A percentile compares a stretch with the other conserved stretches of the same genome.
phyloP scores from a whole-genome alignment of 2,113 vertebrate genomes.

The Gobio gobio region DNA sequence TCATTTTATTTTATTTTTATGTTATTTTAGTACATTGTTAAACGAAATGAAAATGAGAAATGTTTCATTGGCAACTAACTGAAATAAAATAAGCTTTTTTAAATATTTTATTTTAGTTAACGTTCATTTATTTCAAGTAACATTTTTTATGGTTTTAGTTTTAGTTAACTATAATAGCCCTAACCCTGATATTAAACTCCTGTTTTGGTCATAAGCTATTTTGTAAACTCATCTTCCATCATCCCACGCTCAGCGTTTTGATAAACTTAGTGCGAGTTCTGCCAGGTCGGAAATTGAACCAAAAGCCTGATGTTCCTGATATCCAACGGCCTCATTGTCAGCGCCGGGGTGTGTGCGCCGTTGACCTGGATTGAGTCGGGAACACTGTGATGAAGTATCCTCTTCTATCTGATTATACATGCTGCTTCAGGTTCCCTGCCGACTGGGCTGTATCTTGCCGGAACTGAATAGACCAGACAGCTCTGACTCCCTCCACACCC shows the following conservation, averaged over 20 bases:
- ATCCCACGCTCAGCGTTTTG: background rate
- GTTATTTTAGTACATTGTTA: background rate
- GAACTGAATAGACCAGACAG: slow-evolving; percentile 43
- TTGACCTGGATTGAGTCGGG: slow-evolving; percentile 28
- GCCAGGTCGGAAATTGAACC: background rate
- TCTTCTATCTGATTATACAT: slow-evolving; percentile 39
- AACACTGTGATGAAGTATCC: slow-evolving; percentile 35
- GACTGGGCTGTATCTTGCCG: slow-evolving; percentile 22
- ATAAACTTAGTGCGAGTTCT: background rate
- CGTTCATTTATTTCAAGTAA: background rate
- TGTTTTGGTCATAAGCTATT: background rate
- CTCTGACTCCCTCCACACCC: slow-evolving; percentile 36
- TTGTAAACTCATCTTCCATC: background rate
- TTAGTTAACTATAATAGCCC: background rate
- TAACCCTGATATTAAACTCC: background rate
- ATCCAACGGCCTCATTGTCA: slow-evolving; percentile 18
- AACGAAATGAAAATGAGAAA: background rate
- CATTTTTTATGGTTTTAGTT: background rate
- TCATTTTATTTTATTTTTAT: no score
- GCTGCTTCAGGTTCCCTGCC: slow-evolving; percentile 29
- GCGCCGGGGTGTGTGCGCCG: background rate
- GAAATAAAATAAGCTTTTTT: no score
- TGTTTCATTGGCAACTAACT: no score
- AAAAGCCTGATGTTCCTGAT: slow-evolving; percentile 24
- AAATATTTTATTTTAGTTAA: background rate